Evolutionary conservation across 2,113 vertebrate species (phyloP).

Genomic region (Nothocercus nigrocapillus): DNA sequence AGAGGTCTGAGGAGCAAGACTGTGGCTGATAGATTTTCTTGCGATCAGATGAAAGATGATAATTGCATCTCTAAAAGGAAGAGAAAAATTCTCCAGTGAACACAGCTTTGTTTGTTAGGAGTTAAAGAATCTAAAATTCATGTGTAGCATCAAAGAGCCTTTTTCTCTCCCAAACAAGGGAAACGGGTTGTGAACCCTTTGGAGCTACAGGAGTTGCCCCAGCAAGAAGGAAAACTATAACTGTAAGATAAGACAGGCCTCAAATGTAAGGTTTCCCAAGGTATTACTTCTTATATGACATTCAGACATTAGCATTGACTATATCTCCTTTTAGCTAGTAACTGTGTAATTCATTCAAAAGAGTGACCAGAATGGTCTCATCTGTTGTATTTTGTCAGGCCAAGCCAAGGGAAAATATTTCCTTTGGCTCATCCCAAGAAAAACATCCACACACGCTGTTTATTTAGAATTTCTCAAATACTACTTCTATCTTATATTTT

Average conservation of each 20-base stretch:
- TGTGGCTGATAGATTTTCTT: slow-evolving; percentile 33
- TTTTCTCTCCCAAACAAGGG: neutral
- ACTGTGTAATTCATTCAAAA: slow-evolving; percentile 46
- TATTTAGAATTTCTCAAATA: slow-evolving; percentile 49
- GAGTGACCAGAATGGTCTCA: slow-evolving; percentile 49
- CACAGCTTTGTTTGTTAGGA: neutral
- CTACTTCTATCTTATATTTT: slow-evolving; percentile 50
- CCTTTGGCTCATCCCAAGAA: slow-evolving; percentile 42
- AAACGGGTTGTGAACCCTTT: neutral
- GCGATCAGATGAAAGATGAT: slow-evolving; percentile 11
- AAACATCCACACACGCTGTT: slow-evolving; percentile 39
- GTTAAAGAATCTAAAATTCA: neutral
- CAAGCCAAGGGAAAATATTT: slow-evolving; percentile 63
- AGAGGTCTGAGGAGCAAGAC: neutral
- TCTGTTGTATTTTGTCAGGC: slow-evolving; percentile 33
- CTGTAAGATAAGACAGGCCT: neutral
- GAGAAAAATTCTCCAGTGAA: neutral
- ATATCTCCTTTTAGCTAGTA: neutral
- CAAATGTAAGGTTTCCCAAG: neutral
- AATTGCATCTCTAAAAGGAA: slow-evolving; percentile 10
- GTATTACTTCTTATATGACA: neutral
- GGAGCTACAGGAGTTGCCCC: neutral
- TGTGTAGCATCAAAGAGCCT: neutral
- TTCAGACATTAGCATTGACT: neutral
- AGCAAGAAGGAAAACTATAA: neutral